phyloP scores from a whole-genome alignment of 30 jellyfish, hydroid and myxozoan species.

The Pseudorhiza aurosa region DNA sequence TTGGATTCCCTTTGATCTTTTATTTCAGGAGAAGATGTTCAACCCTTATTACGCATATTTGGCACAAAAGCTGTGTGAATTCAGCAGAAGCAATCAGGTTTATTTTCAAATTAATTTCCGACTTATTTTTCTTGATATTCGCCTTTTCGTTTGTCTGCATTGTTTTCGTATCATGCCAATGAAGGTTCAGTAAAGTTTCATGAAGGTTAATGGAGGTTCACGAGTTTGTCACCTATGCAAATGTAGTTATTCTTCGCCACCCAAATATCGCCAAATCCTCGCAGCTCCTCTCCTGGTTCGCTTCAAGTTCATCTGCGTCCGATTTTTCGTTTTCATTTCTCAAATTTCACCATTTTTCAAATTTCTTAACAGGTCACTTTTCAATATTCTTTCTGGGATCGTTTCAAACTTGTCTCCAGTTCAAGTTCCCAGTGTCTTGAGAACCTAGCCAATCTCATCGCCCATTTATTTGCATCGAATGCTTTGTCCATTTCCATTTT shows the following conservation, averaged over 20 bases:
- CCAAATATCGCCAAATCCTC: no score
- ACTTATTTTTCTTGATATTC: neutral
- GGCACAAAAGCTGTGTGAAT: slow-evolving; percentile 85
- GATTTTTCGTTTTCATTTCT: neutral
- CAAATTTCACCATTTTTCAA: neutral
- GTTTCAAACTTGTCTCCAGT: slow-evolving; percentile 75
- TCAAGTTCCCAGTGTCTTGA: slow-evolving; percentile 49
- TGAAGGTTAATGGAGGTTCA: no score
- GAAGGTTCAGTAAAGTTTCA: no score
- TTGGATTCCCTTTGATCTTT: no score
- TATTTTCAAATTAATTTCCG: no score
- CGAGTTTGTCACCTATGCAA: no score
- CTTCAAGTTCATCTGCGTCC: neutral
- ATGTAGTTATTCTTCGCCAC: no score
- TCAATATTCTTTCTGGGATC: slow-evolving; percentile 94
- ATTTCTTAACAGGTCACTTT: slow-evolving; percentile 75
- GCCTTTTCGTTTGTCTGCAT: neutral
- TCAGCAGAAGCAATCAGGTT: slow-evolving; percentile 83
- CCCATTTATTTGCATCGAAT: slow-evolving; percentile 81
- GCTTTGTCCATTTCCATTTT: slow-evolving; percentile 78
- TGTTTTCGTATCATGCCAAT: neutral
- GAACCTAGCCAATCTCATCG: slow-evolving; percentile 76
- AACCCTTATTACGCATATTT: slow-evolving; percentile 89
- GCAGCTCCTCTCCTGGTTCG: neutral
- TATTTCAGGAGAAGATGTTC: slow-evolving; percentile 73